phyloP scores from a whole-genome alignment of 1,140 invertebrate species.

The Aphelinus certus region DNA sequence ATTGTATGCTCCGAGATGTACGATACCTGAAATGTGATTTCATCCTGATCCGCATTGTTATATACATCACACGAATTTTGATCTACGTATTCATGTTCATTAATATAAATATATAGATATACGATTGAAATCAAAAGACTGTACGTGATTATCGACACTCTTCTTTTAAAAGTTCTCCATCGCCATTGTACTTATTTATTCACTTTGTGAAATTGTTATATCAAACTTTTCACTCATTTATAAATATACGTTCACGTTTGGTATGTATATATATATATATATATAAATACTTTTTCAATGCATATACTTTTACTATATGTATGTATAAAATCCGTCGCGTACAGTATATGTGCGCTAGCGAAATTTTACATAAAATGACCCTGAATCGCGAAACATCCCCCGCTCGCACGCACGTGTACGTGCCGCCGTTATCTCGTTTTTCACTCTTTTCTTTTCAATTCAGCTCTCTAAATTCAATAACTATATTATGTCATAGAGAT shows the following conservation, averaged over 20 bases:
- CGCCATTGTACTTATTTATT: constrained; percentile 48
- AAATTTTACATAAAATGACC: constrained; percentile 46
- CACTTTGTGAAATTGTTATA: constrained; percentile 41
- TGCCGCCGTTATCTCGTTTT: constrained; percentile 24
- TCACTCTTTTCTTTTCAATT: too few species aligned
- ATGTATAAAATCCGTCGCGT: too few species aligned
- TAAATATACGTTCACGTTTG: constrained; percentile 21
- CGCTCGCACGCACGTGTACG: constrained; percentile 3
- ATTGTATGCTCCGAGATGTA: too few species aligned
- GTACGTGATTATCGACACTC: too few species aligned
- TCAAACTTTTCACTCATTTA: background rate
- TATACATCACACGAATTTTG: constrained; percentile 22
- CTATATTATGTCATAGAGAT: constrained; percentile 15
- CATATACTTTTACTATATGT: too few species aligned
- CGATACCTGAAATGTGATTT: too few species aligned
- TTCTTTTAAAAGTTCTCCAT: too few species aligned
- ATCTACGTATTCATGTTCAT: constrained; percentile 32
- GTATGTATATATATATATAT: constrained; percentile 11
- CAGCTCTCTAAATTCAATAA: constrained; percentile 24
- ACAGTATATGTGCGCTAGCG: background rate
- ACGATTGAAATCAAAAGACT: constrained; percentile 18
- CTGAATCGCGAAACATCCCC: constrained; percentile 44
- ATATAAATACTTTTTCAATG: background rate
- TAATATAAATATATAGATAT: constrained; percentile 16
- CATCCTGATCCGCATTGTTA: background rate